phyloP scores from a whole-genome alignment of 1,140 invertebrate species.

The Monomorium pharaonis region DNA sequence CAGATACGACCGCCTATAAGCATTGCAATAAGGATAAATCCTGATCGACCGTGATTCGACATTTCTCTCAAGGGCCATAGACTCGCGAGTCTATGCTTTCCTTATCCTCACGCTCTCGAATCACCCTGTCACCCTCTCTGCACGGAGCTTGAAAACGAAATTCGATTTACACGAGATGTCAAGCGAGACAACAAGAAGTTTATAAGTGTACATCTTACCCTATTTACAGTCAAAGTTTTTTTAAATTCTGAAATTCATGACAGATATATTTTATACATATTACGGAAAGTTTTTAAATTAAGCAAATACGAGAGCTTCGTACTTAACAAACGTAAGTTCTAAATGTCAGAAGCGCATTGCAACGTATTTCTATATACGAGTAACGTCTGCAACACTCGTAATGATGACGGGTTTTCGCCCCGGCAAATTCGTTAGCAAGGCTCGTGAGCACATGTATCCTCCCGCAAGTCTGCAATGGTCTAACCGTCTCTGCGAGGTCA shows the following conservation, averaged over 20 bases:
- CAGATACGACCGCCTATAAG: constrained; percentile 60
- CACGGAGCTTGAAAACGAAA: background rate
- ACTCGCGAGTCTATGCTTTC: background rate
- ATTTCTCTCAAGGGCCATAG: constrained; percentile 33
- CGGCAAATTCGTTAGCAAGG: constrained; percentile 63
- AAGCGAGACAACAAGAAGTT: background rate
- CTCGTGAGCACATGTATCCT: constrained; percentile 48
- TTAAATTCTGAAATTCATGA: background rate
- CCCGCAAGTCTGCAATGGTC: constrained; percentile 43
- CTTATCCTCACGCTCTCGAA: constrained; percentile 27
- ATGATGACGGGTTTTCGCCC: constrained; percentile 29
- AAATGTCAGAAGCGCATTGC: background rate
- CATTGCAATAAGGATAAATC: constrained; percentile 66
- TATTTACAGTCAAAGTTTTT: background rate
- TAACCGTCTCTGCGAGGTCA: constrained; percentile 69
- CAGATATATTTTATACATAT: background rate
- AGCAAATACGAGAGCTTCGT: background rate
- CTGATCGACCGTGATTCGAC: constrained; percentile 60
- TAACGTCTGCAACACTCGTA: background rate
- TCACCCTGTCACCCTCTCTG: background rate
- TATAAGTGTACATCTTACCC: background rate
- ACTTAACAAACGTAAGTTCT: background rate
- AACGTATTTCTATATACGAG: constrained; percentile 1
- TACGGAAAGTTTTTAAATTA: background rate
- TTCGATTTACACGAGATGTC: constrained; percentile 4